These are phyloP conservation scores for Crypturellus undulatus DNA, from an alignment of 2,113 vertebrate species.

Conservation along the genomic window DNA sequence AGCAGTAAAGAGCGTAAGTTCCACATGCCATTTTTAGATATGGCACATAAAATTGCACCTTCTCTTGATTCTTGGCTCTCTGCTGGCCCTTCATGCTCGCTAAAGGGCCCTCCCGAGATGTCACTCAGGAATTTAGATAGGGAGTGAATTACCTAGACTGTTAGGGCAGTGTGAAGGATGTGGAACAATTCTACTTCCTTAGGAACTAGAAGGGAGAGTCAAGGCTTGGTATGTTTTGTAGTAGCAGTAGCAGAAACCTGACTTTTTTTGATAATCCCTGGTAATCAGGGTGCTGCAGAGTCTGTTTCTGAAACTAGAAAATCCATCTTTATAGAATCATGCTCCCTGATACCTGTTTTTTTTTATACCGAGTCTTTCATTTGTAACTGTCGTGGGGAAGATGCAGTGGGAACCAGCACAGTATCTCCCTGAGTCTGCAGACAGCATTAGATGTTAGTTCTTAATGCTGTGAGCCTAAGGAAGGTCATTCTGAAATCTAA, in stretches of 20 bases:
- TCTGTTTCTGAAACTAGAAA: background rate
- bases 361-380: background rate
- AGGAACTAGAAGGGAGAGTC: background rate
- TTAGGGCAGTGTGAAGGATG: background rate
- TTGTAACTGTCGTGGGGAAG: background rate
- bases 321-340: background rate
- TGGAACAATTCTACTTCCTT: background rate
- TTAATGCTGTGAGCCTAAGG: background rate
- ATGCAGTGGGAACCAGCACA: background rate
- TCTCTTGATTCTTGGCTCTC: background rate
- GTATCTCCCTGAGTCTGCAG: background rate
- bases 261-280: background rate
- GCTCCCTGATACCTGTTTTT: background rate
- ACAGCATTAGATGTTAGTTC: background rate
- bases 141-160: background rate
- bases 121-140: background rate
- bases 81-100: background rate
- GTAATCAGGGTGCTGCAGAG: background rate
- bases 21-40: accelerated
- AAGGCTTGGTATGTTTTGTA: background rate
- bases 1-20: constrained; percentile 87
- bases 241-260: background rate
- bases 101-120: background rate
- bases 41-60: background rate
- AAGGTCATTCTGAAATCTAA: background rate